Evolutionary conservation across 2,888 invertebrate species (phyloP).

Genomic region (Euproctis similis): DNA sequence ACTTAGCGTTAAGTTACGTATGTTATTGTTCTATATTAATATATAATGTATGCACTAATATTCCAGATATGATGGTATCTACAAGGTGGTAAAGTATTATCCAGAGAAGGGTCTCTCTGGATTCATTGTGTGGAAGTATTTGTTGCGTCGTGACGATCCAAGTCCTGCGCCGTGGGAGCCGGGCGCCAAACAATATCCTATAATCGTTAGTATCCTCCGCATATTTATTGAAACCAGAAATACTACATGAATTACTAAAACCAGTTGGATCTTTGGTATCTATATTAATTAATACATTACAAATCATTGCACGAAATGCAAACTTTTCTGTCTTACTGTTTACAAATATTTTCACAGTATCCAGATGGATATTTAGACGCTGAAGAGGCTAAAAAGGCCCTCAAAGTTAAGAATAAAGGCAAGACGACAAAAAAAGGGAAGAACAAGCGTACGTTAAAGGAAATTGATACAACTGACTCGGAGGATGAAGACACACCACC

Average conservation of each 20-base stretch:
- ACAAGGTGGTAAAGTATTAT: slow-evolving; percentile 90
- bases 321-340: neutral
- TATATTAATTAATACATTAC: too few relatives aligned
- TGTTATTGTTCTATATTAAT: too few relatives aligned
- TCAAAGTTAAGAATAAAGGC: slow-evolving; percentile 34
- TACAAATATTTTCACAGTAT: slow-evolving; percentile 75
- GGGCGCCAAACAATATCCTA: slow-evolving; percentile 77
- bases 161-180: slow-evolving; percentile 86
- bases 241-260: too few relatives aligned
- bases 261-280: too few relatives aligned
- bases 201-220: slow-evolving; percentile 56
- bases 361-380: slow-evolving; percentile 84
- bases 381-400: slow-evolving; percentile 67
- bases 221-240: too few relatives aligned
- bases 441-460: slow-evolving; percentile 36
- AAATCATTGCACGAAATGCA: neutral
- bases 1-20: too few relatives aligned
- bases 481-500: slow-evolving; percentile 33
- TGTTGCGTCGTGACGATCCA: slow-evolving; percentile 85
- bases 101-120: slow-evolving; percentile 86
- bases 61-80: slow-evolving; percentile 87
- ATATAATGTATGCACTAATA: neutral
- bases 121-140: slow-evolving; percentile 86
- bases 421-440: slow-evolving; percentile 17
- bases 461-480: slow-evolving; percentile 39